Conservation (phyloP, 64 coral and sea anemone genomes). For the Actinia equina region DNA sequence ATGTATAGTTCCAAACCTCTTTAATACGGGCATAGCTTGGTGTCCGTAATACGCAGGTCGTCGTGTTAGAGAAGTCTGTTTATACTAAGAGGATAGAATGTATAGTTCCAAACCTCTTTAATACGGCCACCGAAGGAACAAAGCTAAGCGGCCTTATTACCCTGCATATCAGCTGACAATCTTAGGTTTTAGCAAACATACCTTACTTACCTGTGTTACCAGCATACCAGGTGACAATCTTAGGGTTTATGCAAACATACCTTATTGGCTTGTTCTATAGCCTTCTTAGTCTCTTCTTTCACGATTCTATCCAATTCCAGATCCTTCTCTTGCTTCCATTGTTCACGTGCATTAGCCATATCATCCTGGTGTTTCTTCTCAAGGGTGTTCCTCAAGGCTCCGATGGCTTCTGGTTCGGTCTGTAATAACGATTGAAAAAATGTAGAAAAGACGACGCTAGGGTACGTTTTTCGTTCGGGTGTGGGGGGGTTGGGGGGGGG, state of each 20-base stretch:
- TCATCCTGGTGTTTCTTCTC: constrained; percentile 30
- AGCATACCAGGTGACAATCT: no score
- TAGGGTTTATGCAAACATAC: not conserved
- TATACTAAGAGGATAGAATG: no score
- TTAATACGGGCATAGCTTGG: no score
- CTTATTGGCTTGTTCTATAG: constrained; percentile 38
- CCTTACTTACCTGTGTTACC: constrained; percentile 21
- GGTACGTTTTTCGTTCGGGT: no score
- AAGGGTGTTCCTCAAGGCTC: constrained; percentile 32
- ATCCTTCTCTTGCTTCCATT: constrained; percentile 42
- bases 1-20: no score
- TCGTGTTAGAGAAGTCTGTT: no score
- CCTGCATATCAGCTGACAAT: no score
- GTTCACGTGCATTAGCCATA: constrained; percentile 40
- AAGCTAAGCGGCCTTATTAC: no score
- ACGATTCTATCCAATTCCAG: constrained; percentile 14
- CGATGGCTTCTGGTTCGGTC: constrained; percentile 49
- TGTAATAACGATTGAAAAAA: not conserved
- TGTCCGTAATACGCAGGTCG: no score
- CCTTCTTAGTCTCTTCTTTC: constrained; percentile 36
- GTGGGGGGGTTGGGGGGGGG: no score
- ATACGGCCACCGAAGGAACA: not conserved
- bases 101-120: not conserved
- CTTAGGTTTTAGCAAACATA: not conserved
- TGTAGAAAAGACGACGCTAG: no score